Evolutionary conservation across 2,113 vertebrate species (phyloP).

Genomic region (Lamprotornis superbus): DNA sequence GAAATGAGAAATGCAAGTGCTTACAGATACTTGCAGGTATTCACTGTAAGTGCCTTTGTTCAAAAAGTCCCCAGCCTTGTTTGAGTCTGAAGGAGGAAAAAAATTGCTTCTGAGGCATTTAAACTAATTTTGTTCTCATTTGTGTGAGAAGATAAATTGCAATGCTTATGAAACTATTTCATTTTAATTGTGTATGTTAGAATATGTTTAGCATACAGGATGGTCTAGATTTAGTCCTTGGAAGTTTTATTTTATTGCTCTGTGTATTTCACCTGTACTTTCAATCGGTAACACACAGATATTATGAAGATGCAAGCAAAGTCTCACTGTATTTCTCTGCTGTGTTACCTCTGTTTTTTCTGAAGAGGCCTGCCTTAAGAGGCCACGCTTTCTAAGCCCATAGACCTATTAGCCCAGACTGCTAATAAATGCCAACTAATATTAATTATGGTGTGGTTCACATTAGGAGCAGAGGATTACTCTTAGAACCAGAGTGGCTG

Average conservation of each 20-base stretch:
- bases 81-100: background rate
- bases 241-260: background rate
- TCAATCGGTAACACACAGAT: background rate
- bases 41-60: background rate
- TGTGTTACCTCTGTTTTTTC: background rate
- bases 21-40: background rate
- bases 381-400: background rate
- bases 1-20: background rate
- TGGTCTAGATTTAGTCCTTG: background rate
- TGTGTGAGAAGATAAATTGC: background rate
- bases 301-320: background rate
- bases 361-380: background rate
- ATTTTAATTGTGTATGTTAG: background rate
- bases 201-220: background rate
- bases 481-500: background rate
- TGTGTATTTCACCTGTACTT: background rate
- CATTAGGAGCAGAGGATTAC: background rate
- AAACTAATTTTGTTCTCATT: constrained; percentile 18
- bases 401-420: background rate
- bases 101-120: background rate
- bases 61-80: background rate
- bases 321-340: background rate
- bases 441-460: background rate
- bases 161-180: background rate
- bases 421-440: background rate